Evolutionary conservation across 1,140 invertebrate species (phyloP).

Genomic region (Rhyacophila brunnea): DNA sequence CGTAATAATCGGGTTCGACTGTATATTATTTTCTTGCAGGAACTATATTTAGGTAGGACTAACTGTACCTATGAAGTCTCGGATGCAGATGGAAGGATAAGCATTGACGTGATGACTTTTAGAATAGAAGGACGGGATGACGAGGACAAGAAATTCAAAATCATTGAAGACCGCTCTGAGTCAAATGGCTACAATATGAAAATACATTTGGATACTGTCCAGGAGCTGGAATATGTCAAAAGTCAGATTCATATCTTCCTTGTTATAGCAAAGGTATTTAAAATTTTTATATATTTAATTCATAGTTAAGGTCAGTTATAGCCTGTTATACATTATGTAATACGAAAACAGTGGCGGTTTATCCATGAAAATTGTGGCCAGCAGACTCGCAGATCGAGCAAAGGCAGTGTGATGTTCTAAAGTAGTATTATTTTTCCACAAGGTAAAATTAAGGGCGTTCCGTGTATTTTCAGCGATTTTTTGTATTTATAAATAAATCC

Average conservation of each 20-base stretch:
- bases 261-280: conserved; percentile 46
- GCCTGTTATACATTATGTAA: no score
- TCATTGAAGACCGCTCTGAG: conserved; percentile 37
- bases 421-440: no score
- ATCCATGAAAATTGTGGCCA: no score
- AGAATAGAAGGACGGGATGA: conserved; percentile 40
- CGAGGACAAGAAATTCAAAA: conserved; percentile 41
- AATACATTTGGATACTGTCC: conserved; percentile 40
- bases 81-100: conserved; percentile 50
- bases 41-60: conserved; percentile 43
- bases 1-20: no score
- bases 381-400: no score
- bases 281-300: no score
- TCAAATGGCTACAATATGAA: conserved; percentile 40
- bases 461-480: no score
- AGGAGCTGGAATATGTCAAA: conserved; percentile 40
- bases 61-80: conserved; percentile 48
- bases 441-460: no score
- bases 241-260: conserved; percentile 48
- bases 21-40: conserved; percentile 38
- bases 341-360: no score
- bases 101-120: conserved; percentile 46
- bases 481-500: no score
- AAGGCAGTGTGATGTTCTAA: no score
- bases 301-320: no score